Evolutionary conservation across 1,140 invertebrate genomes (phyloP).

Genomic region (Paracyclopina nana): DNA sequence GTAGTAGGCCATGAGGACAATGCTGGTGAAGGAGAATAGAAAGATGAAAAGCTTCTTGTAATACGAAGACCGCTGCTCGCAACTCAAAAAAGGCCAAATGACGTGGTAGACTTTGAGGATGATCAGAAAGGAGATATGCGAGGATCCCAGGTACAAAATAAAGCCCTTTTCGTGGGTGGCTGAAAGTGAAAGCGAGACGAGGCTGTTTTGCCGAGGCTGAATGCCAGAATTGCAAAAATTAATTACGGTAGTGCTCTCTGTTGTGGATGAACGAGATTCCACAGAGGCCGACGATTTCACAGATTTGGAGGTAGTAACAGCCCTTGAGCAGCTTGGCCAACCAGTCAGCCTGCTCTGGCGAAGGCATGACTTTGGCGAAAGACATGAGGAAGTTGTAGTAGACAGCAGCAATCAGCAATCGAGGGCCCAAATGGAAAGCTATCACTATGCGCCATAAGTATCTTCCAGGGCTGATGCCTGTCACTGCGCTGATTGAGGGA

Average conservation of each 20-base stretch:
- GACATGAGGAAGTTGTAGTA: slow-evolving; percentile 2
- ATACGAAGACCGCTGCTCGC: background rate
- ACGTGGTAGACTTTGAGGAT: background rate
- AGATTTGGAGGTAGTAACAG: background rate
- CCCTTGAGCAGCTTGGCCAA: background rate
- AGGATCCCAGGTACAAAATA: background rate
- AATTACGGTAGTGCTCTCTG: slow-evolving; percentile 3
- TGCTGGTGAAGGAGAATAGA: background rate
- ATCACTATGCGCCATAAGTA: slow-evolving; percentile 80
- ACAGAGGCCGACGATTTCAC: slow-evolving; percentile 3
- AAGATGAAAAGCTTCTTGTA: slow-evolving; percentile 1
- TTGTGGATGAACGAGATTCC: slow-evolving; percentile 1
- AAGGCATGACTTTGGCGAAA: background rate
- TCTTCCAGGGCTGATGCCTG: slow-evolving; percentile 66
- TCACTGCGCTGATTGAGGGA: slow-evolving; percentile 75
- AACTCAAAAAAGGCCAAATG: background rate
- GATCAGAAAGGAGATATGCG: background rate
- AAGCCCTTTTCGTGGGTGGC: background rate
- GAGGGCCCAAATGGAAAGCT: slow-evolving; percentile 65
- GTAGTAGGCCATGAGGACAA: slow-evolving; percentile 2
- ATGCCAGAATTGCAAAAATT: background rate
- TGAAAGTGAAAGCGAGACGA: background rate
- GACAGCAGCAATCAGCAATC: slow-evolving; percentile 58
- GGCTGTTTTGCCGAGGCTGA: background rate
- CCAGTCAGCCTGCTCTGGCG: background rate